Conservation (phyloP, 2,113 vertebrate genomes). For the Pterocles orientalis region DNA sequence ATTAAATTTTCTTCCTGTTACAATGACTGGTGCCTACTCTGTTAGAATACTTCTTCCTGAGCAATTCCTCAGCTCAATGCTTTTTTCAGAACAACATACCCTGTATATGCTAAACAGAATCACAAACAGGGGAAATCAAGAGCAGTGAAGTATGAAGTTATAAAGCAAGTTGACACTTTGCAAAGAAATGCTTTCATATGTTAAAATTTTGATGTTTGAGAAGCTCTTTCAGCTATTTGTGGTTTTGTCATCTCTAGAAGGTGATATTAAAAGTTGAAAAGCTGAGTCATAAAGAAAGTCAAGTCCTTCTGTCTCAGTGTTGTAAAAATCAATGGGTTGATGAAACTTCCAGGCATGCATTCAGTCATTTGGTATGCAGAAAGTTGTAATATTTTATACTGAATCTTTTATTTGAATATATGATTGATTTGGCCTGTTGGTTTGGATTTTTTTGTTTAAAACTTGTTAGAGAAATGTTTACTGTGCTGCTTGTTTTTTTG, state of each 20-base stretch:
- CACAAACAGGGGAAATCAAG: not conserved
- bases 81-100: not conserved
- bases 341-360: not conserved
- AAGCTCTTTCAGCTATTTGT: not conserved
- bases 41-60: not conserved
- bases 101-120: not conserved
- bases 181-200: not conserved
- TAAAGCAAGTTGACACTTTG: not conserved
- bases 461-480: not conserved
- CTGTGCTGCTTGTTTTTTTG: not conserved
- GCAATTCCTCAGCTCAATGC: not conserved
- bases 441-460: not conserved
- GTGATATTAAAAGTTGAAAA: not conserved
- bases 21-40: not conserved
- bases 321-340: not conserved
- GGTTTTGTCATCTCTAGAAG: not conserved
- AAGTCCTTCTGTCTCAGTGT: not conserved
- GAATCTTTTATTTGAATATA: conserved; percentile 5
- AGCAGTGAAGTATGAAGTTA: not conserved
- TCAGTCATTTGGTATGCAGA: not conserved
- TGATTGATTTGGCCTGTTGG: not conserved
- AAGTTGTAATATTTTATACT: not conserved
- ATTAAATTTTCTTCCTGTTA: not conserved
- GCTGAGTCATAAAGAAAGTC: not conserved
- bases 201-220: not conserved